Conservation (phyloP, 2,797 vertebrate species). For the Rhinophrynus dorsalis region DNA sequence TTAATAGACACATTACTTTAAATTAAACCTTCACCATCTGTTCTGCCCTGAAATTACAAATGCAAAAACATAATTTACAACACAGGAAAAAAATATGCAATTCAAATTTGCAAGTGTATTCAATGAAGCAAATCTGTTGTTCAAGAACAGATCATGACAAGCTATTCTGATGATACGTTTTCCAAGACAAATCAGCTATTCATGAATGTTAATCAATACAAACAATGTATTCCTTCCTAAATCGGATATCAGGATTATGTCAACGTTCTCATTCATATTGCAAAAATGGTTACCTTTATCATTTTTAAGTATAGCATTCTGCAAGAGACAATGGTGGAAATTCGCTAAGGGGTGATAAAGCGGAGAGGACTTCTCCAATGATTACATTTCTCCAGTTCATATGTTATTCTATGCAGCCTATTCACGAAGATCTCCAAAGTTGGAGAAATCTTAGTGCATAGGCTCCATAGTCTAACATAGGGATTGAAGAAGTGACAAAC, state of each 20-base stretch:
- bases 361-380: too few relatives aligned
- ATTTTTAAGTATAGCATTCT: too few relatives aligned
- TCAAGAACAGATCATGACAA: neutral
- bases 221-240: neutral
- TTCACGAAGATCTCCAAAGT: too few relatives aligned
- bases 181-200: neutral
- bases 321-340: too few relatives aligned
- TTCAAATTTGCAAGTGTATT: constrained; percentile 2
- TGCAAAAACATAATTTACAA: constrained; percentile 72
- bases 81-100: neutral
- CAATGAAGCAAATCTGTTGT: constrained; percentile 17
- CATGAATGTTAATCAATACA: neutral
- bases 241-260: neutral
- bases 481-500: too few relatives aligned
- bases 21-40: constrained; percentile 72
- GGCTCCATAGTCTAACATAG: too few relatives aligned
- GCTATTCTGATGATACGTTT: neutral
- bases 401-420: too few relatives aligned
- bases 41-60: constrained; percentile 70
- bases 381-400: too few relatives aligned
- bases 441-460: too few relatives aligned
- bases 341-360: too few relatives aligned
- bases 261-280: neutral
- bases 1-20: constrained; percentile 69
- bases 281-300: too few relatives aligned